Conservation (phyloP, 2,888 invertebrate genomes). For the Cyclophora punctaria region DNA sequence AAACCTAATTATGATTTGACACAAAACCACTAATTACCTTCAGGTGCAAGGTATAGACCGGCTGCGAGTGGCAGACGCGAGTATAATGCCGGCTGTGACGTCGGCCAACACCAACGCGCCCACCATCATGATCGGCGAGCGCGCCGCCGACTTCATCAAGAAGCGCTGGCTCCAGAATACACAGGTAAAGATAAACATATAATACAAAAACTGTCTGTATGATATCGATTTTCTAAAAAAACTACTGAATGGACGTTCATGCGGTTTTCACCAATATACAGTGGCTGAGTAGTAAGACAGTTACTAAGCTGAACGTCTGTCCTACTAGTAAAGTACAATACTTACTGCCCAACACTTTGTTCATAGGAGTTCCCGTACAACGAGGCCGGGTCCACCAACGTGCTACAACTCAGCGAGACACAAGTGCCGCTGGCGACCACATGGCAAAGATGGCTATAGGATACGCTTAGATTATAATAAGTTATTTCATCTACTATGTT, state of each 20-base stretch:
- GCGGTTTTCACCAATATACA: no score
- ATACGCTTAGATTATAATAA: no score
- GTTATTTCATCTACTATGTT: no score
- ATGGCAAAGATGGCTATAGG: slow-evolving; percentile 47
- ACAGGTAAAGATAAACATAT: slow-evolving; percentile 24
- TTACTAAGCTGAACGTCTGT: no score
- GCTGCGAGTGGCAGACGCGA: slow-evolving; percentile 81
- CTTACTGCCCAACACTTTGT: not conserved
- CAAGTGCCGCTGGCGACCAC: slow-evolving; percentile 24
- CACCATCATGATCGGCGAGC: slow-evolving; percentile 80
- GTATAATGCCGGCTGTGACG: slow-evolving; percentile 79
- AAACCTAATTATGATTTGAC: no score
- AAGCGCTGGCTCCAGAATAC: slow-evolving; percentile 69
- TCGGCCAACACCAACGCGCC: slow-evolving; percentile 83
- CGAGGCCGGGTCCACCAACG: slow-evolving; percentile 51
- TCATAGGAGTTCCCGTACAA: slow-evolving; percentile 39
- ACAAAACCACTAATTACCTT: not conserved
- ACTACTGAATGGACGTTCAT: no score
- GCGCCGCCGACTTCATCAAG: slow-evolving; percentile 79
- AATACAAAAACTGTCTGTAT: no score
- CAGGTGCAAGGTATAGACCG: slow-evolving; percentile 79
- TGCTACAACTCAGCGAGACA: slow-evolving; percentile 47
- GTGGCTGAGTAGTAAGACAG: no score
- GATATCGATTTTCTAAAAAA: no score
- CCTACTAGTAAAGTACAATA: no score